These are phyloP conservation scores for Poecilus cupreus DNA, from an alignment of 2,888 invertebrate species.

Conservation along the genomic window DNA sequence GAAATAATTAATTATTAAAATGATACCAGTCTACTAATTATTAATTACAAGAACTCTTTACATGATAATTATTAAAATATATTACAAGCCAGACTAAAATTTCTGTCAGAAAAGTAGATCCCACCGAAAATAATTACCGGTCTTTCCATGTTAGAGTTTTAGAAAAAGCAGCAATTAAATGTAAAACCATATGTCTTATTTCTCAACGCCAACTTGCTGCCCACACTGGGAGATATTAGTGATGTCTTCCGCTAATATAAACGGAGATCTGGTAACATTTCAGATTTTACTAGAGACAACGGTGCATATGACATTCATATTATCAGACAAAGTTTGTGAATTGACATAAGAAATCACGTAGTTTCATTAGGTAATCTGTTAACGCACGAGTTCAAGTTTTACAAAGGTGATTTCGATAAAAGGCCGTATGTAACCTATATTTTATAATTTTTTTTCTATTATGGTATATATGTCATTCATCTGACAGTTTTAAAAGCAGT, in stretches of 20 bases:
- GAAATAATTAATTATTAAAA: background rate
- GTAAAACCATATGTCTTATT: constrained; percentile 10
- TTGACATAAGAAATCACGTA: too few species aligned
- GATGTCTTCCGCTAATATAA: background rate
- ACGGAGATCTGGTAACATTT: too few species aligned
- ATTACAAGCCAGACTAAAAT: background rate
- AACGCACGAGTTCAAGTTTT: too few species aligned
- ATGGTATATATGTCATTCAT: too few species aligned
- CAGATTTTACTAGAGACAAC: too few species aligned
- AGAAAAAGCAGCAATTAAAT: constrained; percentile 23
- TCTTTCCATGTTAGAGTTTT: constrained; percentile 11
- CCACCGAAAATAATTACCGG: constrained; percentile 15
- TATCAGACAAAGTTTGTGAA: too few species aligned
- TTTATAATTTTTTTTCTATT: too few species aligned
- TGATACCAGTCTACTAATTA: constrained; percentile 7
- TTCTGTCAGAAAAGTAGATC: constrained; percentile 32
- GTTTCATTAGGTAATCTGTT: too few species aligned
- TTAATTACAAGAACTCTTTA: constrained; percentile 16
- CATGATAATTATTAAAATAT: constrained; percentile 24
- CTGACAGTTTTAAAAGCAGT: too few species aligned
- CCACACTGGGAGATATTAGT: background rate
- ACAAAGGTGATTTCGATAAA: too few species aligned
- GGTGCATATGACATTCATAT: too few species aligned
- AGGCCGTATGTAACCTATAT: too few species aligned
- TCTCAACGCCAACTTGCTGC: constrained; percentile 12